A percentile compares a stretch with the other conserved stretches of the same genome.
Evolutionary conservation across 2,797 vertebrate genomes (phyloP).

Genomic region (Mus minutoides): DNA sequence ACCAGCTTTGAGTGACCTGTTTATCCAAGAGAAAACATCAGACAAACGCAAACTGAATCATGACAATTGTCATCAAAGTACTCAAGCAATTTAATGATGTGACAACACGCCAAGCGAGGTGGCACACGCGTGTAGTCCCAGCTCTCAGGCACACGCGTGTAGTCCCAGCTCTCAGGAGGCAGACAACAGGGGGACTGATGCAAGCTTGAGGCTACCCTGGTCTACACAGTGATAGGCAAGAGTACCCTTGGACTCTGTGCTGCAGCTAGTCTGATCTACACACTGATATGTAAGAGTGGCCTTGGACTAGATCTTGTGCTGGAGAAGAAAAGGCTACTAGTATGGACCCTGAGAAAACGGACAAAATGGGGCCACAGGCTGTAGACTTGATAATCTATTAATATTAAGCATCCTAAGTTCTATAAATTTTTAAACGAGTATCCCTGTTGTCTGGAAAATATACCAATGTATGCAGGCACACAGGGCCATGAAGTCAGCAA

Average conservation of each 20-base stretch:
- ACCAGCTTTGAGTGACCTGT: not conserved
- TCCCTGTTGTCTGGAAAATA: constrained; percentile 17
- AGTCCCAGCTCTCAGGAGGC: not conserved
- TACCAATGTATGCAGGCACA: not conserved
- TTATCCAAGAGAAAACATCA: not conserved
- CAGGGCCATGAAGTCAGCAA: not conserved
- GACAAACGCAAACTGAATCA: not conserved
- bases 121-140: not conserved
- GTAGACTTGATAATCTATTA: not conserved
- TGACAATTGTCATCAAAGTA: not conserved
- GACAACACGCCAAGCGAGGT: not conserved
- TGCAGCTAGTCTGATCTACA: not conserved
- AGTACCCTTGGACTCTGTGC: not conserved
- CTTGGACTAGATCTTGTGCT: not conserved
- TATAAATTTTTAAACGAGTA: not conserved
- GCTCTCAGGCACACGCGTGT: not conserved
- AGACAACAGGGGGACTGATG: not conserved
- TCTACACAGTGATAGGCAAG: not conserved
- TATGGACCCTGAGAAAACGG: not conserved
- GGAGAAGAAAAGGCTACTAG: not conserved
- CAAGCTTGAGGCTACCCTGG: not conserved
- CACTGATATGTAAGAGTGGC: not conserved
- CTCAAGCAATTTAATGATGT: not conserved
- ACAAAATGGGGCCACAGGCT: not conserved
- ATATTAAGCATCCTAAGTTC: not conserved